phyloP scores from a whole-genome alignment of 2,113 vertebrate genomes.

The Serinus canaria region DNA sequence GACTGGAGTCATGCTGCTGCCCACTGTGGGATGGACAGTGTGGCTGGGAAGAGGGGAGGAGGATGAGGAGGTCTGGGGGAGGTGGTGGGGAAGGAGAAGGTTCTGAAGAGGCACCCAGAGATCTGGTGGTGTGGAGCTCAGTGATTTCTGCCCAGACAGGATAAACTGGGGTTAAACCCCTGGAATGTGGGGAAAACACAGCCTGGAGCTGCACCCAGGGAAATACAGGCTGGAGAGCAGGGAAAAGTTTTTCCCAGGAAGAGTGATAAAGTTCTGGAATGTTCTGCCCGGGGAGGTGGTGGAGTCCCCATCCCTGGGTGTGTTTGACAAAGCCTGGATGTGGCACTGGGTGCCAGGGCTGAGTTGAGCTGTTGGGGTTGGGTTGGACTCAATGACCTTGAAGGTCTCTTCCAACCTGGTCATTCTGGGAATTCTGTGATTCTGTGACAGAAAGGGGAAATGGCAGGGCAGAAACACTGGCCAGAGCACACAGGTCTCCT shows the following conservation, averaged over 20 bases:
- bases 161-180: neutral
- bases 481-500: neutral
- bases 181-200: neutral
- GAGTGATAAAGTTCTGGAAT: neutral
- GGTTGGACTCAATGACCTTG: neutral
- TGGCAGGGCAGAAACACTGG: neutral
- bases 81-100: neutral
- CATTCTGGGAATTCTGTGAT: neutral
- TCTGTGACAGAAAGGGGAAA: neutral
- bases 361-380: neutral
- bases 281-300: neutral
- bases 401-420: neutral
- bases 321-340: neutral
- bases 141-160: neutral
- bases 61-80: neutral
- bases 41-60: neutral
- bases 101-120: rapidly evolving
- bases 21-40: neutral
- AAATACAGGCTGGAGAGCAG: neutral
- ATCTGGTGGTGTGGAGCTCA: neutral
- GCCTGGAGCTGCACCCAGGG: neutral
- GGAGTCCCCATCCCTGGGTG: neutral
- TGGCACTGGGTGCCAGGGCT: neutral
- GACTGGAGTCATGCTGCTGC: rapidly evolving
- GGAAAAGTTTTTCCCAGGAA: neutral